Percentiles rank a stretch among this genome's conserved stretches.
Conservation (phyloP, 2,888 invertebrate genomes). For the Drosophila birchii region DNA sequence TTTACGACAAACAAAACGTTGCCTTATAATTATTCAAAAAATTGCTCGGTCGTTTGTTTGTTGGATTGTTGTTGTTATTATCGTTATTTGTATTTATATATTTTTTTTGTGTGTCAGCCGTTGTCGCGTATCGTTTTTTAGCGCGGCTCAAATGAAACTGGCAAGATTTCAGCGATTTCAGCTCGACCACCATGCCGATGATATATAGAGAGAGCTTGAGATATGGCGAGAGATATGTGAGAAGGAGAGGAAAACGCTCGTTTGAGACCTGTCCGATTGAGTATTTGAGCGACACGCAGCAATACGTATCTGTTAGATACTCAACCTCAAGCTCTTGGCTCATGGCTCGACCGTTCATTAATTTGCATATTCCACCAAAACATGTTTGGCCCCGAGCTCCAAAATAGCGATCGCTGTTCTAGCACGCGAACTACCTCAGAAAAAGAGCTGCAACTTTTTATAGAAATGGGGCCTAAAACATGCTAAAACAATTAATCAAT, state of each 20-base stretch:
- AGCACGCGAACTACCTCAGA: conserved; percentile 57
- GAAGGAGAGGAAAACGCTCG: conserved; percentile 42
- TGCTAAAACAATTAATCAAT: conserved; percentile 62
- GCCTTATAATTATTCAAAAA: conserved; percentile 39
- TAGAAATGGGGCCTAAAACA: conserved; percentile 33
- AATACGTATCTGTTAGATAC: conserved; percentile 64
- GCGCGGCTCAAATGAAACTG: conserved; percentile 84
- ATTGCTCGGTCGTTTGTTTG: conserved; percentile 46
- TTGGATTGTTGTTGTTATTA: conserved; percentile 20
- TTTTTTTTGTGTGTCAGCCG: conserved; percentile 41
- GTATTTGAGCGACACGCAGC: conserved; percentile 66
- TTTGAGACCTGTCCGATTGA: conserved; percentile 65
- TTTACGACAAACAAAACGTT: conserved; percentile 39
- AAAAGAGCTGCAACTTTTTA: conserved; percentile 45
- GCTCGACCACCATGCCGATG: conserved; percentile 44
- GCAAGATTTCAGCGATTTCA: conserved; percentile 70
- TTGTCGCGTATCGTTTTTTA: conserved; percentile 81
- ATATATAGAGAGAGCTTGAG: conserved; percentile 48
- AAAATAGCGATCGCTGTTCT: conserved; percentile 40
- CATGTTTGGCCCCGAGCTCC: conserved; percentile 40
- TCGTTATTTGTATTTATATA: conserved; percentile 21
- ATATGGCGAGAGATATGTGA: conserved; percentile 43
- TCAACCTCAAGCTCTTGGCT: conserved; percentile 35
- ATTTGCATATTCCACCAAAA: conserved; percentile 72
- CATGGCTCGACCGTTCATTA: conserved; percentile 46